These are phyloP conservation scores for Megalonaias nervosa DNA, from an alignment of 1,140 invertebrate species.

Conservation along the genomic window DNA sequence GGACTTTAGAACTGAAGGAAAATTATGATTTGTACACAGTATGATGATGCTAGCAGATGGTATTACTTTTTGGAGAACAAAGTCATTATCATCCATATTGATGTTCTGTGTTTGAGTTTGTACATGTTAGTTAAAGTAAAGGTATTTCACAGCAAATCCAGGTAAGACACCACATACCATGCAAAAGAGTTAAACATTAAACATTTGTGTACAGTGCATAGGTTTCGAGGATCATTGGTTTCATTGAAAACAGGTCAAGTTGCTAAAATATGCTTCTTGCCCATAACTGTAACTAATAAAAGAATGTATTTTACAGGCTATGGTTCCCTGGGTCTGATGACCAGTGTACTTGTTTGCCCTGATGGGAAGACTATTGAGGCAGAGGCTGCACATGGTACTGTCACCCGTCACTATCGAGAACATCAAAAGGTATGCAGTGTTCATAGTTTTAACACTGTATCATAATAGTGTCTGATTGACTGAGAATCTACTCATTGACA, in stretches of 20 bases:
- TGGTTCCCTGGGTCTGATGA: conserved; percentile 72
- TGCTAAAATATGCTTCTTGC: background rate
- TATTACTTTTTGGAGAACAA: too few species aligned
- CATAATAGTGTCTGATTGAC: background rate
- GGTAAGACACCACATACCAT: background rate
- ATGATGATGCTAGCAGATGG: too few species aligned
- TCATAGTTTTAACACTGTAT: background rate
- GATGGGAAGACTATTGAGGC: conserved; percentile 73
- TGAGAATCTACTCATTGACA: background rate
- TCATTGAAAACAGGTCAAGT: background rate
- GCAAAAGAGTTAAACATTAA: background rate
- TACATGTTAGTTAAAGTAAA: too few species aligned
- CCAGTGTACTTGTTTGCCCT: conserved; percentile 71
- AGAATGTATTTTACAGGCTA: conserved; percentile 57
- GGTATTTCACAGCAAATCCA: background rate
- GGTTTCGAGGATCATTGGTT: background rate
- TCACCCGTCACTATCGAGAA: conserved; percentile 78
- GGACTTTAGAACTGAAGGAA: too few species aligned
- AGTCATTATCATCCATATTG: too few species aligned
- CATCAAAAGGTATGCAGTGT: conserved; percentile 85
- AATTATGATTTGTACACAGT: too few species aligned
- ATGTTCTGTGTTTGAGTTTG: too few species aligned
- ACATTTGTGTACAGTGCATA: background rate
- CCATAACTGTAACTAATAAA: too few species aligned
- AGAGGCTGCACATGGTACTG: conserved; percentile 73